A percentile compares a stretch with the other conserved stretches of the same genome.
phyloP scores from a whole-genome alignment of 1,140 invertebrate species.

The Drosophila funebris region DNA sequence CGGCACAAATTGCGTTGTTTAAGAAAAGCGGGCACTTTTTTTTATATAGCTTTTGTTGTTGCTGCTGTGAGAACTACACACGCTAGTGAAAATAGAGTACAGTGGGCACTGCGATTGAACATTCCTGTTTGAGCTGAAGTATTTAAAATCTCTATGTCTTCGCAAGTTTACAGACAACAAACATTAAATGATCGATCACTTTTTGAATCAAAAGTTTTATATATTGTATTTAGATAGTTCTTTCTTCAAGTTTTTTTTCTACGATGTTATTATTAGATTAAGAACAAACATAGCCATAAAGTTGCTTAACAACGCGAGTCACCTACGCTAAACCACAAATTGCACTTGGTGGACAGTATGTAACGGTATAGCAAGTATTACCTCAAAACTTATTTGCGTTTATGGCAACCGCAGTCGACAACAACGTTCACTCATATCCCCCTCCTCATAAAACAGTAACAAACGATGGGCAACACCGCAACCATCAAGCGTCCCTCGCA shows the following conservation, averaged over 20 bases:
- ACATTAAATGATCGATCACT: too few species aligned
- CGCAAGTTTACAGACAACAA: too few species aligned
- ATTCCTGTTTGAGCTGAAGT: too few species aligned
- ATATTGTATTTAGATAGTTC: too few species aligned
- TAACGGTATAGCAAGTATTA: conserved; percentile 32
- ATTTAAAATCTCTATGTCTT: too few species aligned
- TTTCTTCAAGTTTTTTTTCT: not conserved
- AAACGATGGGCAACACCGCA: not conserved
- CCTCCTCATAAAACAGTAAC: not conserved
- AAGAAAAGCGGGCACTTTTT: conserved; percentile 17
- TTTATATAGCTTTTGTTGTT: conserved; percentile 17
- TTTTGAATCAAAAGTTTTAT: too few species aligned
- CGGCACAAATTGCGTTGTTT: conserved; percentile 48
- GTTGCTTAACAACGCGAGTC: not conserved
- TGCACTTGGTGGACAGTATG: conserved; percentile 28
- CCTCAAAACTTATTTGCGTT: conserved; percentile 27
- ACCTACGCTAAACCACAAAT: conserved; percentile 31
- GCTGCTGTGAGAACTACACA: not conserved
- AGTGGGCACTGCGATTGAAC: not conserved
- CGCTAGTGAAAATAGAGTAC: conserved; percentile 3
- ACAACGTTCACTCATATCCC: not conserved
- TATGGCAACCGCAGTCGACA: conserved; percentile 26
- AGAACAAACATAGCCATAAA: not conserved
- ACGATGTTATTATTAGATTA: not conserved
- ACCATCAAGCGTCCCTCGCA: not conserved